phyloP scores from a whole-genome alignment of 2,797 vertebrate genomes.

The Potorous gilbertii region DNA sequence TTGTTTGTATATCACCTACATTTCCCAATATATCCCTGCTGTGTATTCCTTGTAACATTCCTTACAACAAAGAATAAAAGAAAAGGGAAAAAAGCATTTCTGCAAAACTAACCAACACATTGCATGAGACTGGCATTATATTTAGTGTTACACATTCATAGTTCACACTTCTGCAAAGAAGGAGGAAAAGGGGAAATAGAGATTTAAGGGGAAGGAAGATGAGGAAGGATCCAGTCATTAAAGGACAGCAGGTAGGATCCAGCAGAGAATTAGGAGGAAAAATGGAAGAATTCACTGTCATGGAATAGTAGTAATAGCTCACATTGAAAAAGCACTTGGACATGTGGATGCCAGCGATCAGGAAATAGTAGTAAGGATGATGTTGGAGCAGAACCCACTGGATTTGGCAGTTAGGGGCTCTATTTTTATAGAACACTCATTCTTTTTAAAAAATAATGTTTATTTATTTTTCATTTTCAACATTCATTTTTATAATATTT shows the following conservation, averaged over 20 bases:
- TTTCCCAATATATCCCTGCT: not conserved
- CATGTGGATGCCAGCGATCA: not conserved
- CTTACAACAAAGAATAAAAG: not conserved
- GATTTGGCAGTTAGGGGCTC: not conserved
- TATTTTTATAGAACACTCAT: not conserved
- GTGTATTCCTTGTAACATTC: not conserved
- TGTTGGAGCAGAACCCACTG: not conserved
- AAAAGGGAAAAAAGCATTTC: not conserved
- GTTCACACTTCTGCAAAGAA: not conserved
- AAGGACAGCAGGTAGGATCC: not conserved
- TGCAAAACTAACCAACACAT: not conserved
- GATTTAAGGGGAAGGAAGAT: not conserved
- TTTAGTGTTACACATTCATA: not conserved
- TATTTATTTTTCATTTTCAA: too few relatives aligned
- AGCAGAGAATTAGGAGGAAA: not conserved
- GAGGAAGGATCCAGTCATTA: not conserved
- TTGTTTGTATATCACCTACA: not conserved
- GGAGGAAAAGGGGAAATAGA: not conserved
- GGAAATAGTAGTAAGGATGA: not conserved
- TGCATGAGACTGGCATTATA: not conserved
- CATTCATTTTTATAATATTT: too few relatives aligned
- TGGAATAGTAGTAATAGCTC: not conserved
- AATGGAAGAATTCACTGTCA: not conserved
- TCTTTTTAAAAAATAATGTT: not conserved
- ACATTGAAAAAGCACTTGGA: not conserved